phyloP scores from a whole-genome alignment of 2,888 invertebrate species.

The Lasioglossum oenotherae region DNA sequence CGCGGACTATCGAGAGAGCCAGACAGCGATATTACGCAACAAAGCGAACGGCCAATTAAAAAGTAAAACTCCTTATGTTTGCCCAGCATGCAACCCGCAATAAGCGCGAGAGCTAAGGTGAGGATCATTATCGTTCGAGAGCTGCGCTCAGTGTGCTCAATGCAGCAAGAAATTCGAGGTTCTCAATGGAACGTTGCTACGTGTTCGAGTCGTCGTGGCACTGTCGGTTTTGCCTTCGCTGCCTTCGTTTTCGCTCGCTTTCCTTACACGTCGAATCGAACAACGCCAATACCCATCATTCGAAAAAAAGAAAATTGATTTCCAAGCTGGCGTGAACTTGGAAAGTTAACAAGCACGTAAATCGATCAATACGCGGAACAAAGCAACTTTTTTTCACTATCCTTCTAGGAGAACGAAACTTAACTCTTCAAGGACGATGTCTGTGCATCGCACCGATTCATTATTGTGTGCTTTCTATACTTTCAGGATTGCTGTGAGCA shows the following conservation, averaged over 20 bases:
- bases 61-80: constrained; percentile 51
- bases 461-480: no score
- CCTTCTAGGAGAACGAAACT: not conserved
- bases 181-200: not conserved
- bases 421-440: not conserved
- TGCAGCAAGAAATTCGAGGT: constrained; percentile 5
- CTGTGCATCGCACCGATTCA: not conserved
- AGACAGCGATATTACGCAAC: constrained; percentile 52
- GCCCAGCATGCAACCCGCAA: constrained; percentile 37
- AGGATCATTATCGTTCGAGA: constrained; percentile 33
- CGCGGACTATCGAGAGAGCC: constrained; percentile 33
- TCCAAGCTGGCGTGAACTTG: not conserved
- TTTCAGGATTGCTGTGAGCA: no score
- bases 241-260: not conserved
- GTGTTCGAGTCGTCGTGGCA: constrained; percentile 5
- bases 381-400: not conserved
- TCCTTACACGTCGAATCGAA: not conserved
- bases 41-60: constrained; percentile 53
- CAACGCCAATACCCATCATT: not conserved
- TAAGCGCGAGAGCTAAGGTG: constrained; percentile 28
- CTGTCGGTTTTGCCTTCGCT: no score
- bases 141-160: not conserved
- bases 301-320: not conserved
- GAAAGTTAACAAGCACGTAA: not conserved
- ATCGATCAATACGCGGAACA: not conserved